Evolutionary conservation across 1,140 invertebrate genomes (phyloP).

Genomic region (Watersipora subatra): DNA sequence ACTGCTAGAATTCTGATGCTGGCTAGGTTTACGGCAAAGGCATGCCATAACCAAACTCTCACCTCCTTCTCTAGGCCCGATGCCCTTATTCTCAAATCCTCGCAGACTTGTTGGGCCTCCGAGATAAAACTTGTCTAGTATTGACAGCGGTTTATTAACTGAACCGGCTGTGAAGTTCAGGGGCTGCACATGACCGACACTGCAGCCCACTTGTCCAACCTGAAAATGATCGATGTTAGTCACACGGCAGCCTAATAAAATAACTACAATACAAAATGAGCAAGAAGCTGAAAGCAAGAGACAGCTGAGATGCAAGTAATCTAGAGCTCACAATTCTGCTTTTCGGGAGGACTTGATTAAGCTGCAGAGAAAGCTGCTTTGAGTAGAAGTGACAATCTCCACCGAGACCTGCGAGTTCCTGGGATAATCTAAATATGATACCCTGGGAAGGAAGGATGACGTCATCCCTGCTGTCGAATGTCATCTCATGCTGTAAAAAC

Average conservation of each 20-base stretch:
- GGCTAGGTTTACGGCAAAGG: too few species aligned
- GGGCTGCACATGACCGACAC: conserved; percentile 52
- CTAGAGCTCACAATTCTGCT: too few species aligned
- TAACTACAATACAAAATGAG: too few species aligned
- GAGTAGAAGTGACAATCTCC: conserved; percentile 73
- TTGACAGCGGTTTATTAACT: conserved; percentile 45
- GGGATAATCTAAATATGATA: conserved; percentile 46
- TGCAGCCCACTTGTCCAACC: conserved; percentile 59
- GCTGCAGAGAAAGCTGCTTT: conserved; percentile 62
- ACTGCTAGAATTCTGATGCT: too few species aligned
- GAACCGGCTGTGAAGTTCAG: conserved; percentile 44
- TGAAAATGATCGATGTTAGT: conserved; percentile 40
- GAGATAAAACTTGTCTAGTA: conserved; percentile 69
- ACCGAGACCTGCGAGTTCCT: conserved; percentile 72
- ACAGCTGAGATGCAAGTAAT: too few species aligned
- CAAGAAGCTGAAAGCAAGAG: too few species aligned
- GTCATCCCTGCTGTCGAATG: conserved; percentile 63
- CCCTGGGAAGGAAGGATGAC: conserved; percentile 61
- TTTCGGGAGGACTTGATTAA: conserved; percentile 53
- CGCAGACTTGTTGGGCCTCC: conserved; percentile 69
- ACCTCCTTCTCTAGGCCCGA: conserved; percentile 63
- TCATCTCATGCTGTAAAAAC: conserved; percentile 56
- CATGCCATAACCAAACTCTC: too few species aligned
- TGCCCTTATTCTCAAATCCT: conserved; percentile 66
- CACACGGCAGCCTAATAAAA: too few species aligned